These are phyloP conservation scores for Sparus aurata DNA, from an alignment of 2,797 vertebrate species.

Conservation along the genomic window DNA sequence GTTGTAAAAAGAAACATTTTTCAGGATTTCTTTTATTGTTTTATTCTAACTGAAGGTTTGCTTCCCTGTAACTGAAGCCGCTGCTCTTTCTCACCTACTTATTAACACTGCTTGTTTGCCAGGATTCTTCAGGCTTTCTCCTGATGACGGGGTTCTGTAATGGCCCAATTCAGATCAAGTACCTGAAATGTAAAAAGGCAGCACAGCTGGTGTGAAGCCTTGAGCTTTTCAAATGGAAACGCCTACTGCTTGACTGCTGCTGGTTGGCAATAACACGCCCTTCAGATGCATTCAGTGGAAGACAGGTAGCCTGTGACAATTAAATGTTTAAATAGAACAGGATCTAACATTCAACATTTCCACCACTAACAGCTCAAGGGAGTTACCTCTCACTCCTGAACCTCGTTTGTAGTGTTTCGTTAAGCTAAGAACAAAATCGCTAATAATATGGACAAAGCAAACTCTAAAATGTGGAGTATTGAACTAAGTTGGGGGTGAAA, in stretches of 20 bases:
- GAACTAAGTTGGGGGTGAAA: no score
- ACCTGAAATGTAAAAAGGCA: constrained; percentile 24
- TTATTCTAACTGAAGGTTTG: neutral
- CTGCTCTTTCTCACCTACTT: neutral
- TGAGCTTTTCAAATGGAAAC: constrained; percentile 46
- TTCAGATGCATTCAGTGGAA: neutral
- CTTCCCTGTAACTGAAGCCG: neutral
- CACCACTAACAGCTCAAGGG: no score
- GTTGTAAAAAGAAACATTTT: neutral
- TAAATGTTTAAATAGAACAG: neutral
- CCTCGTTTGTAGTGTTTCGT: no score
- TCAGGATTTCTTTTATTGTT: neutral
- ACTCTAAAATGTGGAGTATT: no score
- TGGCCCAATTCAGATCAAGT: constrained; percentile 7
- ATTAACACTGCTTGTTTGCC: neutral
- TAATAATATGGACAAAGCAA: no score
- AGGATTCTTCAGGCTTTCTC: neutral
- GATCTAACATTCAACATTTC: neutral
- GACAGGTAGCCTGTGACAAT: neutral
- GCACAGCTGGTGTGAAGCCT: constrained; percentile 43
- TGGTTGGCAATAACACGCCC: neutral
- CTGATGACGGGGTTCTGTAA: constrained; percentile 5
- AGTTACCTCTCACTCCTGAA: no score
- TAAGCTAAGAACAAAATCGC: no score
- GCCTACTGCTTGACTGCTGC: neutral